Conservation (phyloP, 2,797 vertebrate species). For the Margarornis squamiger region DNA sequence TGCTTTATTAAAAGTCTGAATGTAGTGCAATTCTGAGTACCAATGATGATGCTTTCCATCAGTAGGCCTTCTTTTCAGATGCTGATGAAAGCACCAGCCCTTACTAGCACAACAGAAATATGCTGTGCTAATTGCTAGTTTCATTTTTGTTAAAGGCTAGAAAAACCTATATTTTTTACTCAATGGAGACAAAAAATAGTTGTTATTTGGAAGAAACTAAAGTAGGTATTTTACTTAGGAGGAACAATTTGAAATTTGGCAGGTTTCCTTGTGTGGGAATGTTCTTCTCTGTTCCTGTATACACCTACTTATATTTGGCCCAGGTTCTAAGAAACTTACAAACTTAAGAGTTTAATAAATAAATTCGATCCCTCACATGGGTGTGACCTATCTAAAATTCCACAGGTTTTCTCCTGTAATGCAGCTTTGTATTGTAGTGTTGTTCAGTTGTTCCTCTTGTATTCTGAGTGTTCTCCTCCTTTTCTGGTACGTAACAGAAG, state of each 20-base stretch:
- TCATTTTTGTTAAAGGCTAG: not conserved
- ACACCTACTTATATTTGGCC: not conserved
- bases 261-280: not conserved
- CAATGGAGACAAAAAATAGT: not conserved
- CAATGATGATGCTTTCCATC: not conserved
- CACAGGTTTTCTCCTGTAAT: not conserved
- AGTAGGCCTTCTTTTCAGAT: not conserved
- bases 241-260: not conserved
- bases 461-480: not conserved
- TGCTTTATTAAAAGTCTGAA: not conserved
- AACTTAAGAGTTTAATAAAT: not conserved
- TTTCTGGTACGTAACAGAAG: not conserved
- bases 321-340: not conserved
- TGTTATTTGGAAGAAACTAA: not conserved
- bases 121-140: not conserved
- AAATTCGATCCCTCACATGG: not conserved
- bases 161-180: not conserved
- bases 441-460: not conserved
- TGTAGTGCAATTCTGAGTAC: not conserved
- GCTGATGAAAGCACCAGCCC: fast-evolving
- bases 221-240: not conserved
- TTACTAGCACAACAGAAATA: not conserved
- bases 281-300: not conserved
- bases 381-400: not conserved
- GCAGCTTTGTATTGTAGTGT: not conserved